phyloP scores from a whole-genome alignment of 2,113 vertebrate genomes.

The Danio rerio region DNA sequence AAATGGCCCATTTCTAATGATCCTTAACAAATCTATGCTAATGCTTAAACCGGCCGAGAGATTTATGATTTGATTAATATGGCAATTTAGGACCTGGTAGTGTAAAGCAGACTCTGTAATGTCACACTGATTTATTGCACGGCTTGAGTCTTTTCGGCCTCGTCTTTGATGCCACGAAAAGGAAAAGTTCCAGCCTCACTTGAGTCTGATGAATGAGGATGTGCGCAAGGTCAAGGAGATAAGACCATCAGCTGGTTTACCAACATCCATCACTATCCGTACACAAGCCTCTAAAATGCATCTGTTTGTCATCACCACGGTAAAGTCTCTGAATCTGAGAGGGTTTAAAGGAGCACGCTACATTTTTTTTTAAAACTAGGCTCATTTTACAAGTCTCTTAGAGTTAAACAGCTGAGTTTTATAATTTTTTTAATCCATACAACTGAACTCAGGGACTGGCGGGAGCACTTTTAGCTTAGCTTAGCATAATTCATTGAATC shows the following conservation, averaged over 20 bases:
- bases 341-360: neutral
- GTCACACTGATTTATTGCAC: slow-evolving; percentile 51
- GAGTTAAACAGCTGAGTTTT: too few species aligned
- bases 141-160: slow-evolving; percentile 35
- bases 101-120: slow-evolving; percentile 15
- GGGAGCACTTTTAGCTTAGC: too few species aligned
- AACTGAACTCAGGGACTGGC: too few species aligned
- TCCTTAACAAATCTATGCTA: slow-evolving; percentile 33
- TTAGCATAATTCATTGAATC: too few species aligned
- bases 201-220: slow-evolving; percentile 34
- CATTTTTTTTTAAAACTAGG: too few species aligned
- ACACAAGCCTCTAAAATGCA: neutral
- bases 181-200: slow-evolving; percentile 43
- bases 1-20: slow-evolving; percentile 23
- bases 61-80: slow-evolving; percentile 55
- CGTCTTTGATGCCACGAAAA: slow-evolving; percentile 33
- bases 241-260: slow-evolving; percentile 30
- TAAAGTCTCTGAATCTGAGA: neutral
- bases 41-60: slow-evolving; percentile 7
- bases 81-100: slow-evolving; percentile 32
- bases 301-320: slow-evolving; percentile 37
- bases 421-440: too few species aligned
- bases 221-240: slow-evolving; percentile 29
- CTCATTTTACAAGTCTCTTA: too few species aligned
- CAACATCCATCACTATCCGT: slow-evolving; percentile 31